Evolutionary conservation across 2,113 vertebrate genomes (phyloP), one percentile per base, ranked within the genome.

Genomic region (Pangasianodon hypophthalmus): DNA sequence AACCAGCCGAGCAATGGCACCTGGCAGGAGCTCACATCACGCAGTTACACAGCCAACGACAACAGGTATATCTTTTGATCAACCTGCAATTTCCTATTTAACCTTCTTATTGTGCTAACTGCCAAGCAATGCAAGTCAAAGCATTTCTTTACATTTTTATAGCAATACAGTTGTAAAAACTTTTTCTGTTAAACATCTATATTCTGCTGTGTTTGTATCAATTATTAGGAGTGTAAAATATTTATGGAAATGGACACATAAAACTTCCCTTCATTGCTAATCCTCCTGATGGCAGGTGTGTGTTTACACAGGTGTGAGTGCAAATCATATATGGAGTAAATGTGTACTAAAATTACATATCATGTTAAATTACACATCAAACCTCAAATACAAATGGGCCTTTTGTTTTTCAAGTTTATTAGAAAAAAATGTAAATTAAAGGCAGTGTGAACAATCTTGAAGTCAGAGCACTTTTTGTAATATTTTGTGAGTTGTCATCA

Each of bases 21-120:
- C 0, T 98, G 98, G 97, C 93, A 94, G 0, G 98, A 98, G 87
- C 91, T 96, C 0, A 94, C 95, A 37, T 90, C 96, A 0, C 87
- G 93, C 90, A 97, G 97, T 88, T 94, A 95, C 0, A 44, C 94
- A 75, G 86, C 96, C n/a, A 93, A 95, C 32, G 92, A 92, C 58
- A 93, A 91, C 94, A 96, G 97, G 97, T 98, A 95, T 88, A 88
- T 87, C 48, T 60, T 13, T 29, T 69, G 19, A n/a, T 86, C 44
- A 44, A 56, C 37, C 13, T 52, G 26, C 24, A n/a, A 10, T 9
- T 3, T 32, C 50, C 48, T 32, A 7, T 32, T 82, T 80, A 37
- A 52, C 14, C 14, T 7, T 73, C 5, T 26, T 37, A 4, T 75
- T 19, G n/a, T 58, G 21, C 26, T 52, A 44, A 87, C 50, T 60